These are phyloP conservation scores for Puffinus mauretanicus DNA, from an alignment of 2,113 vertebrate genomes.

Conservation along the genomic window DNA sequence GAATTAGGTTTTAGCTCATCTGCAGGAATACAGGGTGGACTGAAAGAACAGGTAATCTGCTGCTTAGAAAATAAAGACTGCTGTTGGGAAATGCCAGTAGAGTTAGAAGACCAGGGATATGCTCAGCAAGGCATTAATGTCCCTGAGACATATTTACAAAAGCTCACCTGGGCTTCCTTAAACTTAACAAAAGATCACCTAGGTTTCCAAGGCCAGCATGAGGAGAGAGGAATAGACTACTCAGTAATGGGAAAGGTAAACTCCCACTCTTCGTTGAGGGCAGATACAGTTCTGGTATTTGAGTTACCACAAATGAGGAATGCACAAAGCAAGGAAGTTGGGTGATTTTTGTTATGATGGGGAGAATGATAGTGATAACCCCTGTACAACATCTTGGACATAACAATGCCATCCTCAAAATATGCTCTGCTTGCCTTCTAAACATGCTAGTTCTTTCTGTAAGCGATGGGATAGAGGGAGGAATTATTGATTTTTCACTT, in stretches of 20 bases:
- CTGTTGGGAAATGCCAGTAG: neutral
- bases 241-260: neutral
- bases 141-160: neutral
- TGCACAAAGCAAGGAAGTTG: neutral
- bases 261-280: neutral
- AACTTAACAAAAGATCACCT: neutral
- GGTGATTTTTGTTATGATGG: neutral
- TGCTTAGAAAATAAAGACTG: neutral
- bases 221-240: neutral
- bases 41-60: neutral
- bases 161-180: neutral
- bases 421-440: neutral
- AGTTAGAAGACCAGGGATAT: neutral
- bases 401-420: neutral
- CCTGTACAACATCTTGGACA: neutral
- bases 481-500: neutral
- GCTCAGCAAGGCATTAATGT: neutral
- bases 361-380: neutral
- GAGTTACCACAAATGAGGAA: neutral
- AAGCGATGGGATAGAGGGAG: neutral
- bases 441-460: neutral
- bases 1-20: neutral
- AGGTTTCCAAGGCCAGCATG: neutral
- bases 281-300: neutral
- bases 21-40: neutral